Base-by-base conservation (phyloP, 2,113 vertebrate species). In the Alces alces region DNA sequence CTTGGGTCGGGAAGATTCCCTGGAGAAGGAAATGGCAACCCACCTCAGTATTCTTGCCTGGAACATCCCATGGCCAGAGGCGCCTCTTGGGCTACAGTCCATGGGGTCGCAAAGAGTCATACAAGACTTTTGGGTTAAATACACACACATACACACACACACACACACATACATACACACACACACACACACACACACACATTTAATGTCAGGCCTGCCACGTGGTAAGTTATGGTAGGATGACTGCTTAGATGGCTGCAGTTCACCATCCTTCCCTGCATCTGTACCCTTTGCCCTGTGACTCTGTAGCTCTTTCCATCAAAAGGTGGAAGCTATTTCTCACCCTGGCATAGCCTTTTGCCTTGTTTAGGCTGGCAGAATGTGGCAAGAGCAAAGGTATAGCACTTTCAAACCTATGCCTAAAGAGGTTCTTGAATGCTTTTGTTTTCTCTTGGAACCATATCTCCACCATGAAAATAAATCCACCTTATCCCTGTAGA, bases 101-200 rank as follows among this genome's bases (percentile, higher is more conserved):
- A 43, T 0, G 11, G 36, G 70, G 23, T 43, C 12, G 0, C 70
- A 76, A 7, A 76, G 70, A 43, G 36, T 14, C 36, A 2, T 1
- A 27, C 21, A 25, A 43, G 70, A 39, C 23, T 14, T 43, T 13
- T 27, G 36, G 21, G 6, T n/a, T 27, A 43, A 27, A 43, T 11
- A 25, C 2, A 3, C 36, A 3, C 36, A 2, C 36, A n/a, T n/a
- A n/a, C n/a, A n/a, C n/a, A n/a, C 36, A 17, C 3, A 36, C 17
- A n/a, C 13, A 27, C 36, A 17, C 3, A 36, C 17, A n/a, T n/a
- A n/a, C n/a, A 25, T 21, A 25, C 36, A 16, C 3, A 36, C 17
- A 43, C 21, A 25, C 2, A 3, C 36, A 3, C 36, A 2, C 36
- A 25, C 36, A 25, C 36, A 17, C 3, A 36, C 17, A n/a, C 13